Evolutionary conservation across 2,888 invertebrate genomes (phyloP).

Genomic region (Hirtodrosophila cameraria): DNA sequence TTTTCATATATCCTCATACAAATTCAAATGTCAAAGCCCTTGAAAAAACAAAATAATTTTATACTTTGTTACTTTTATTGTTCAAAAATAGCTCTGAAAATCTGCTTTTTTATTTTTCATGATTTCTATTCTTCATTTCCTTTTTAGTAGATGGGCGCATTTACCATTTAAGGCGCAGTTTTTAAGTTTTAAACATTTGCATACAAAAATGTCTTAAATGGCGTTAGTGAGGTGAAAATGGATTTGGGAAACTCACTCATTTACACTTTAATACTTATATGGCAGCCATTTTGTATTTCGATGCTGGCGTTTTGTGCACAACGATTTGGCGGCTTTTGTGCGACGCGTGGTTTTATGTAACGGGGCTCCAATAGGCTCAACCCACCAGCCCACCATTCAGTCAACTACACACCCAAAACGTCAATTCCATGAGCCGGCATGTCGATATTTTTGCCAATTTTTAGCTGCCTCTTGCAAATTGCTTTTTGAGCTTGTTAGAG

Average conservation of each 20-base stretch:
- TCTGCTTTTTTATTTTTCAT: no score
- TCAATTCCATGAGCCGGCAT: slow-evolving; percentile 73
- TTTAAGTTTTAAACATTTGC: not conserved
- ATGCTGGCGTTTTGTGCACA: slow-evolving; percentile 53
- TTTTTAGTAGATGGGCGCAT: no score
- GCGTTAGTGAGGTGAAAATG: slow-evolving; percentile 4
- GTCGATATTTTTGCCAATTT: slow-evolving; percentile 78
- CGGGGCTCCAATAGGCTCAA: slow-evolving; percentile 17
- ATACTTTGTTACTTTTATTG: no score
- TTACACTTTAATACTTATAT: slow-evolving; percentile 31
- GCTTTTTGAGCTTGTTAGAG: slow-evolving; percentile 79
- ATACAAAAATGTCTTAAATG: not conserved
- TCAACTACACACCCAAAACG: slow-evolving; percentile 42
- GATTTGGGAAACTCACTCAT: slow-evolving; percentile 11
- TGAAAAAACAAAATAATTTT: no score
- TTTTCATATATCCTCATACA: no score
- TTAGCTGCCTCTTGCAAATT: slow-evolving; percentile 69
- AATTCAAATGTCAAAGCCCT: no score
- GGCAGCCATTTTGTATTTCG: slow-evolving; percentile 72
- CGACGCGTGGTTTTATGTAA: slow-evolving; percentile 78
- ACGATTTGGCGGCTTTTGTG: slow-evolving; percentile 78
- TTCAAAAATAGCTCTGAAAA: no score
- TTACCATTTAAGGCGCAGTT: no score
- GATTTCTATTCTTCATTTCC: no score
- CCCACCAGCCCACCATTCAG: not conserved